A percentile compares a stretch with the other conserved stretches of the same genome.
phyloP scores from a whole-genome alignment of 2,888 invertebrate species.

The Phortica magna region DNA sequence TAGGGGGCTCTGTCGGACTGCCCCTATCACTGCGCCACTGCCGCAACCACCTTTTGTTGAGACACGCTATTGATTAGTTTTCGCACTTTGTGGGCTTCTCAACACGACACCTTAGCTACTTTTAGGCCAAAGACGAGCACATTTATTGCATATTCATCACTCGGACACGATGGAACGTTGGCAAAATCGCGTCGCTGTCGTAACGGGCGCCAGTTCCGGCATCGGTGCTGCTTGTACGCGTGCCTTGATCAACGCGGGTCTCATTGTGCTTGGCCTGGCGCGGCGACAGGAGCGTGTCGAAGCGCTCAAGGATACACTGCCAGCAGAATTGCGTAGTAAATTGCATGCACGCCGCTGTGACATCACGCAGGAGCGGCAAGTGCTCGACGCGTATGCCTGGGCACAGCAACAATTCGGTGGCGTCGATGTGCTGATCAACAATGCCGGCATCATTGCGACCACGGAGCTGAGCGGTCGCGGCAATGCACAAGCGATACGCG shows the following conservation, averaged over 20 bases:
- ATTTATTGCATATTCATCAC: not conserved
- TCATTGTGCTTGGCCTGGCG: conserved; percentile 81
- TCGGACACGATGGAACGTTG: conserved; percentile 80
- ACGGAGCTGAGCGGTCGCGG: conserved; percentile 62
- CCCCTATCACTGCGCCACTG: too few relatives aligned
- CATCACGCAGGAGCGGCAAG: conserved; percentile 79
- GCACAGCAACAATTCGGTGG: conserved; percentile 79
- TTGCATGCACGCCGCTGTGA: conserved; percentile 77
- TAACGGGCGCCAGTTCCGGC: conserved; percentile 83
- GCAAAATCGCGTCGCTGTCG: conserved; percentile 82
- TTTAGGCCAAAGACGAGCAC: not conserved
- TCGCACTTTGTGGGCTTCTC: not conserved
- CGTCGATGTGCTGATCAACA: conserved; percentile 82
- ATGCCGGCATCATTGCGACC: conserved; percentile 80
- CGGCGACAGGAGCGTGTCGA: conserved; percentile 78
- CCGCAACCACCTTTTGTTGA: not conserved
- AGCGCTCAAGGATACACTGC: conserved; percentile 59
- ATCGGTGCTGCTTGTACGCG: conserved; percentile 80
- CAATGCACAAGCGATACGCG: conserved; percentile 67
- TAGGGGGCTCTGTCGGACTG: too few relatives aligned
- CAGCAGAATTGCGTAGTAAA: conserved; percentile 52
- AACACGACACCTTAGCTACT: not conserved
- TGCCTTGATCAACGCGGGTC: conserved; percentile 78
- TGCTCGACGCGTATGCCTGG: conserved; percentile 80
- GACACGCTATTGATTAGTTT: not conserved